phyloP scores from a whole-genome alignment of 2,888 invertebrate genomes.

The Ptychoptera albimana region DNA sequence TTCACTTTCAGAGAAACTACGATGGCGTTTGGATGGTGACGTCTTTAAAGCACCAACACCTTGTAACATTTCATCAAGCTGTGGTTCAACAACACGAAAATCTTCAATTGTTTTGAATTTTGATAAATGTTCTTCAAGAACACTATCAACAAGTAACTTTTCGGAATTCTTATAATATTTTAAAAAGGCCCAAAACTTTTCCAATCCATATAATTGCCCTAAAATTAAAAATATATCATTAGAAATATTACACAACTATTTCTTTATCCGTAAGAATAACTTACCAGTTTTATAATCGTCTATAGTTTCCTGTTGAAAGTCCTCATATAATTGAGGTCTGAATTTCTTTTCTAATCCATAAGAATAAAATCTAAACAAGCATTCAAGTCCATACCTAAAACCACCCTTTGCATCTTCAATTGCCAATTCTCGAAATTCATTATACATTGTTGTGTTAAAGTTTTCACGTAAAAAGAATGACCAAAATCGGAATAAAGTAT shows the following conservation, averaged over 20 bases:
- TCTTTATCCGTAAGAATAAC: constrained; percentile 9
- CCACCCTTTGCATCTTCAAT: constrained; percentile 83
- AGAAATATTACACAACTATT: background rate
- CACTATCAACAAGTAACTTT: constrained; percentile 56
- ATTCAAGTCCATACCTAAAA: constrained; percentile 75
- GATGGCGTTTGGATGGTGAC: constrained; percentile 39
- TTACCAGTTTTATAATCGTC: constrained; percentile 76
- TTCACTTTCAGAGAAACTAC: constrained; percentile 50
- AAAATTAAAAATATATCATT: constrained; percentile 12
- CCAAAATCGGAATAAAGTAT: constrained; percentile 98
- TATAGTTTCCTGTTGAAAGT: constrained; percentile 88
- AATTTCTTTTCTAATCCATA: constrained; percentile 96
- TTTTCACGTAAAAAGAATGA: constrained; percentile 97
- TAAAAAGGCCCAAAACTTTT: constrained; percentile 98
- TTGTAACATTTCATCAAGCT: constrained; percentile 42
- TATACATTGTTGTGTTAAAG: constrained; percentile 96
- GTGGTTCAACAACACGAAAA: constrained; percentile 56
- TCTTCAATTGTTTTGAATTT: constrained; percentile 81
- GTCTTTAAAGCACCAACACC: constrained; percentile 33
- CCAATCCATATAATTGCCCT: constrained; percentile 94
- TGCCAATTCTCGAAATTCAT: constrained; percentile 82
- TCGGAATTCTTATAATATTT: constrained; percentile 83
- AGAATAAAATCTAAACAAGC: constrained; percentile 90
- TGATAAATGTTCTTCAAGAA: constrained; percentile 51
- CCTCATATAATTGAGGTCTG: constrained; percentile 84